phyloP scores from a whole-genome alignment of 1,140 invertebrate species.

The Hermatobates lingyangjiaoensis region DNA sequence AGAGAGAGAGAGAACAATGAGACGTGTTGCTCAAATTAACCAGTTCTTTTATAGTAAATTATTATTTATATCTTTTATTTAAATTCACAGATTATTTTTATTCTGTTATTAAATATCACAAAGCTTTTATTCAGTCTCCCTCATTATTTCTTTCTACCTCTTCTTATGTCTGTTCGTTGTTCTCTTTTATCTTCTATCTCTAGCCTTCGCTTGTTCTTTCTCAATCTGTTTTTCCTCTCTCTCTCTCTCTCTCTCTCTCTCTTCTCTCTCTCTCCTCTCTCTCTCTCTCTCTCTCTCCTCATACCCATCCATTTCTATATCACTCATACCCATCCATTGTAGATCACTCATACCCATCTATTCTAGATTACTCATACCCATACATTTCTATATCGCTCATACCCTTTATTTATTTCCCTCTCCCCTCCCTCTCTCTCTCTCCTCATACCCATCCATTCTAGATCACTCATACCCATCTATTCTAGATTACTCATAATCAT shows the following conservation, averaged over 20 bases:
- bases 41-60: too few species aligned
- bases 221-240: neutral
- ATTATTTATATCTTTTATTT: too few species aligned
- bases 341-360: neutral
- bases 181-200: neutral
- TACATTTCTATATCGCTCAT: too few species aligned
- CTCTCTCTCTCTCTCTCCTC: neutral
- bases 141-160: neutral
- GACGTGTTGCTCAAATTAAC: too few species aligned
- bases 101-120: too few species aligned
- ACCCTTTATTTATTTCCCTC: neutral
- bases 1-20: too few species aligned
- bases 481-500: neutral
- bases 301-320: neutral
- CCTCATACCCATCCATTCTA: neutral
- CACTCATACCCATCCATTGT: neutral
- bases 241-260: constrained; percentile 3
- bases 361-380: neutral
- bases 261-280: neutral
- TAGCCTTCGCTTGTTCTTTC: neutral
- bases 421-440: neutral
- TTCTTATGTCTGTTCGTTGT: neutral
- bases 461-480: neutral
- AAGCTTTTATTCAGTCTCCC: neutral
- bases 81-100: too few species aligned